Percentiles rank a stretch among this genome's conserved stretches.
Conservation (phyloP, 1,140 invertebrate genomes). For the Drosophila saltans region DNA sequence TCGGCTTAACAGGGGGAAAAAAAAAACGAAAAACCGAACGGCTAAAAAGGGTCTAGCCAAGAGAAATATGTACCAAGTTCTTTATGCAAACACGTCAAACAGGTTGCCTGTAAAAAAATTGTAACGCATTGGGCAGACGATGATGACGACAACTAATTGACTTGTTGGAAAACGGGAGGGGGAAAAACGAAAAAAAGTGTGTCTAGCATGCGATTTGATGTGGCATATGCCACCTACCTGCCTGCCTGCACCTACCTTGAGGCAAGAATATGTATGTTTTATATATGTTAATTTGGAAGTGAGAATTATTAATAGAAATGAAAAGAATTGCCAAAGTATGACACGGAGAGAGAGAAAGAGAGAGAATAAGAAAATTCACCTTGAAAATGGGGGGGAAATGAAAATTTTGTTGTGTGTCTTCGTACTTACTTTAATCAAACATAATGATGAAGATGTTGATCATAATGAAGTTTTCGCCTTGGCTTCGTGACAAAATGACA, state of each 20-base stretch:
- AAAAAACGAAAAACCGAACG: neutral
- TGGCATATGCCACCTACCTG: neutral
- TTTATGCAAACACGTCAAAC: conserved; percentile 3
- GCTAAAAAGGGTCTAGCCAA: neutral
- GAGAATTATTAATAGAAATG: conserved; percentile 36
- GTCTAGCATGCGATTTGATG: conserved; percentile 22
- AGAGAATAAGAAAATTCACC: conserved; percentile 15
- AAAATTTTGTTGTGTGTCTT: conserved; percentile 35
- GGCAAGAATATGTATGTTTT: no score
- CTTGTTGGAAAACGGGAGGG: conserved; percentile 29
- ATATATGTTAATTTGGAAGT: conserved; percentile 18
- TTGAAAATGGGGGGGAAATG: conserved; percentile 19
- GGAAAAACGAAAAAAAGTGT: neutral
- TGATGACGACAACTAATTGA: conserved; percentile 43
- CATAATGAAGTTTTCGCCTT: conserved; percentile 40
- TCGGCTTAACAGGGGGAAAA: no score
- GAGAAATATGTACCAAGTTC: neutral
- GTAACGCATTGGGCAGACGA: conserved; percentile 5
- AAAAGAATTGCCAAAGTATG: conserved; percentile 11
- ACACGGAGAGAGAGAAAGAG: no score
- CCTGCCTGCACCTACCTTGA: conserved; percentile 13
- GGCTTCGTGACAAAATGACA: conserved; percentile 79
- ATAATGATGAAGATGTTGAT: conserved; percentile 60
- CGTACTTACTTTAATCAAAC: conserved; percentile 67
- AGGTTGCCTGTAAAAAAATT: neutral